These are phyloP conservation scores for Dendrophyllia cribrosa DNA, from an alignment of 64 coral and sea anemone genomes.

Conservation along the genomic window DNA sequence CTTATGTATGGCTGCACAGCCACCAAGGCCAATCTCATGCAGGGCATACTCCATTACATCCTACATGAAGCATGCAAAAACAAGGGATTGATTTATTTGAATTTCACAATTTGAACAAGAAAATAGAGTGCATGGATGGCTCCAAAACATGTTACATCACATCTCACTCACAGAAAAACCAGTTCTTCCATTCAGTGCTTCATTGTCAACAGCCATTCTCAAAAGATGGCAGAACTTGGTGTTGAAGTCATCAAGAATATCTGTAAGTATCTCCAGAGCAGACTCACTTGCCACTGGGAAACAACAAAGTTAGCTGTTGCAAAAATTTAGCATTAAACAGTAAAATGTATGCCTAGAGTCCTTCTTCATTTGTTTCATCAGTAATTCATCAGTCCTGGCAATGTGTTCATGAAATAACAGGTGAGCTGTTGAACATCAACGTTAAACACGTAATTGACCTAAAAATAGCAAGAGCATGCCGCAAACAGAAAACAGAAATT, in stretches of 20 bases:
- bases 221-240: constrained; percentile 85
- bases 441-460: too few species aligned
- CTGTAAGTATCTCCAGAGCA: constrained; percentile 84
- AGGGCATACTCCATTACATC: constrained; percentile 91
- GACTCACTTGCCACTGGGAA: constrained; percentile 82
- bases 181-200: constrained; percentile 80
- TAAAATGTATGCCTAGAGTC: too few species aligned
- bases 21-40: constrained; percentile 87
- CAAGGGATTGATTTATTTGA: not conserved
- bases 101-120: not conserved
- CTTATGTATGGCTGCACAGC: constrained; percentile 85
- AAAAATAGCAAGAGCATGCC: too few species aligned
- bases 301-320: not conserved
- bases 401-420: too few species aligned
- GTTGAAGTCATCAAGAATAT: constrained; percentile 85
- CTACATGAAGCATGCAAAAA: constrained; percentile 32
- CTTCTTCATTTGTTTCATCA: too few species aligned
- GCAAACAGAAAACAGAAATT: too few species aligned
- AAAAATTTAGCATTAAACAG: not conserved
- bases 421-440: too few species aligned
- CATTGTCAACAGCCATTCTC: constrained; percentile 77
- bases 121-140: not conserved
- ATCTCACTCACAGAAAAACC: constrained; percentile 81
- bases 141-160: not conserved
- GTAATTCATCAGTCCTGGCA: too few species aligned